Evolutionary conservation across 1,140 invertebrate species (phyloP).

Genomic region (Drosophila bocki): DNA sequence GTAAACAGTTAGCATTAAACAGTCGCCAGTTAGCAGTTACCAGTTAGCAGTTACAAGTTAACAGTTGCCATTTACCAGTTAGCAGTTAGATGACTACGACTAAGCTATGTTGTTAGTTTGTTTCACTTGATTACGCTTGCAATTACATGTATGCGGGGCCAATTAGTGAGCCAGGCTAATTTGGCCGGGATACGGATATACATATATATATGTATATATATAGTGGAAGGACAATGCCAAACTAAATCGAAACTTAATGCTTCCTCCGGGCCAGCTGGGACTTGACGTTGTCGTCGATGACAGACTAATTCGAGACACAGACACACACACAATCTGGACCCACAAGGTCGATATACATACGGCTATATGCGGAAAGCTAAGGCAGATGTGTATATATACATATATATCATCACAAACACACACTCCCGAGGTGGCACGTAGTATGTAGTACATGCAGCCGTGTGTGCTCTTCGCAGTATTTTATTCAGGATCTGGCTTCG

Average conservation of each 20-base stretch:
- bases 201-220: conserved; percentile 11
- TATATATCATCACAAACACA: not conserved
- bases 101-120: conserved; percentile 60
- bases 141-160: conserved; percentile 62
- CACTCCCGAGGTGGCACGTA: conserved; percentile 15
- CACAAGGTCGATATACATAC: conserved; percentile 41
- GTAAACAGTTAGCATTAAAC: conserved; percentile 10
- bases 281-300: conserved; percentile 24
- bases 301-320: conserved; percentile 31
- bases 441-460: conserved; percentile 36
- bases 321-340: not conserved
- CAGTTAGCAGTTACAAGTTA: conserved; percentile 24
- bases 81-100: conserved; percentile 38
- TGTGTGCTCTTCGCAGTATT: conserved; percentile 82
- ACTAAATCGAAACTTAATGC: conserved; percentile 39
- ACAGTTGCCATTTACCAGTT: conserved; percentile 39
- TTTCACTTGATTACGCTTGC: conserved; percentile 60
- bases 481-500: conserved; percentile 80
- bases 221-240: conserved; percentile 15
- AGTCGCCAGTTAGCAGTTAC: conserved; percentile 32
- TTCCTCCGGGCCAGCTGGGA: conserved; percentile 24
- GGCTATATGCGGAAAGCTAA: conserved; percentile 49
- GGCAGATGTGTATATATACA: not conserved
- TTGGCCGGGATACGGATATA: conserved; percentile 19
- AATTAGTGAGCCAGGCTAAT: conserved; percentile 60